phyloP scores from a whole-genome alignment of 37 sponge, comb jelly and placozoan genomes.

The Ianthella basta region DNA sequence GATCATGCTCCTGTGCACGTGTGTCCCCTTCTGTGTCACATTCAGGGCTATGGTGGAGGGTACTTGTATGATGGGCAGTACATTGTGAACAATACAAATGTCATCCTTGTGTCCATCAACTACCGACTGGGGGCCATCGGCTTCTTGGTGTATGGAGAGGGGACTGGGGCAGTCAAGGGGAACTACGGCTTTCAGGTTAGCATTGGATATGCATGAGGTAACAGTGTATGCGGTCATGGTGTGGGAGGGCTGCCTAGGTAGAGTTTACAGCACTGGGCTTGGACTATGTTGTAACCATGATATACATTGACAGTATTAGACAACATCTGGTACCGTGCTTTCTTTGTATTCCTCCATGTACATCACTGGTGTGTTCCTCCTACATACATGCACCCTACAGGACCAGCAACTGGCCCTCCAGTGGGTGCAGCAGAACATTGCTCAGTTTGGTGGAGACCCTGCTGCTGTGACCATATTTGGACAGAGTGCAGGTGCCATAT shows the following conservation, averaged over 20 bases:
- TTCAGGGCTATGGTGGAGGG: conserved; percentile 71
- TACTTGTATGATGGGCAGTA: conserved; percentile 72
- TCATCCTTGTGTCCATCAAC: conserved; percentile 82
- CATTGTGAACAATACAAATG: conserved; percentile 66
- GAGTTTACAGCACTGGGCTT: too few relatives aligned
- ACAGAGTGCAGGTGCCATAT: conserved; percentile 89
- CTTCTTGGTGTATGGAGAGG: conserved; percentile 64
- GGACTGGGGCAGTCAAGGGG: conserved; percentile 38
- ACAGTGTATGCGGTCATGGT: too few relatives aligned
- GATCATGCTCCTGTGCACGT: not conserved
- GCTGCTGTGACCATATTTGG: conserved; percentile 75
- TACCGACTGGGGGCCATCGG: conserved; percentile 86
- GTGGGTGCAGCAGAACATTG: conserved; percentile 84
- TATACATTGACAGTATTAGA: too few relatives aligned
- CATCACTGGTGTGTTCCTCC: too few relatives aligned
- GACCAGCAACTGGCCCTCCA: conserved; percentile 80
- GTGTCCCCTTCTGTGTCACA: not conserved
- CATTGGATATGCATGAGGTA: too few relatives aligned
- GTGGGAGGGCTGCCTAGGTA: too few relatives aligned
- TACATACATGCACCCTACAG: conserved; percentile 10
- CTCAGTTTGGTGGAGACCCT: conserved; percentile 82
- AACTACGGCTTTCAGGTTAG: conserved; percentile 79
- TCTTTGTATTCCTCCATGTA: too few relatives aligned
- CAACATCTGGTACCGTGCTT: too few relatives aligned
- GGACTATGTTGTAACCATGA: too few relatives aligned